A percentile compares a stretch with the other conserved stretches of the same genome.
Evolutionary conservation across 2,888 invertebrate species (phyloP).

Genomic region (Trachelus stipa): DNA sequence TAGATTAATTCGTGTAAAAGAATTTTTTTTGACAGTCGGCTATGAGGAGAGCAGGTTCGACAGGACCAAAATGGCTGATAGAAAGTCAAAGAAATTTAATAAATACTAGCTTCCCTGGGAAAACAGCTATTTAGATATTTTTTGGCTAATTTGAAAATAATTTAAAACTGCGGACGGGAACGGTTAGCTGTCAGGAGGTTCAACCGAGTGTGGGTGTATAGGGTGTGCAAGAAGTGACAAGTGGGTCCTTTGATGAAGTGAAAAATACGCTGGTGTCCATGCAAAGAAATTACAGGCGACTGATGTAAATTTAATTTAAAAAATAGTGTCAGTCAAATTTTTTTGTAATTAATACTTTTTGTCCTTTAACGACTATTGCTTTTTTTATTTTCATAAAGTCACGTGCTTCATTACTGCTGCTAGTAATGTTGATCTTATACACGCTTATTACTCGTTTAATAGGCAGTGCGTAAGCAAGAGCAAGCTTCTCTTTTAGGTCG

Average conservation of each 20-base stretch:
- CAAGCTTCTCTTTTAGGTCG: neutral
- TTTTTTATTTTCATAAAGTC: no score
- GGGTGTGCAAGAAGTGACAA: neutral
- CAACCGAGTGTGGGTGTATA: neutral
- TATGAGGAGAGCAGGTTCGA: neutral
- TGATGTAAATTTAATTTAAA: neutral
- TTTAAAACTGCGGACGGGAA: constrained; percentile 26
- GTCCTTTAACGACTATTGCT: neutral
- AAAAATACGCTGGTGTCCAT: neutral
- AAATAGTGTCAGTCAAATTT: neutral
- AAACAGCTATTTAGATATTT: constrained; percentile 31
- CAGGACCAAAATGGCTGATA: neutral
- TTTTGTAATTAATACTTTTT: neutral
- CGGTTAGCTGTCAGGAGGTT: neutral
- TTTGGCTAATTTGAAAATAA: constrained; percentile 43
- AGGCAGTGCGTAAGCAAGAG: no score
- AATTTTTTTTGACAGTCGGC: neutral
- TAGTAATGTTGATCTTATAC: no score
- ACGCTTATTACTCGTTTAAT: no score
- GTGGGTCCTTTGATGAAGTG: no score
- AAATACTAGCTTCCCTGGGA: constrained; percentile 28
- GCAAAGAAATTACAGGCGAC: neutral
- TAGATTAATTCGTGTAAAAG: neutral
- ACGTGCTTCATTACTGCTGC: no score
- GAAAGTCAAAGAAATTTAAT: constrained; percentile 47